Percentiles rank a stretch among this genome's conserved stretches.
phyloP scores from a whole-genome alignment of 2,113 vertebrate genomes.

The Scomber japonicus region DNA sequence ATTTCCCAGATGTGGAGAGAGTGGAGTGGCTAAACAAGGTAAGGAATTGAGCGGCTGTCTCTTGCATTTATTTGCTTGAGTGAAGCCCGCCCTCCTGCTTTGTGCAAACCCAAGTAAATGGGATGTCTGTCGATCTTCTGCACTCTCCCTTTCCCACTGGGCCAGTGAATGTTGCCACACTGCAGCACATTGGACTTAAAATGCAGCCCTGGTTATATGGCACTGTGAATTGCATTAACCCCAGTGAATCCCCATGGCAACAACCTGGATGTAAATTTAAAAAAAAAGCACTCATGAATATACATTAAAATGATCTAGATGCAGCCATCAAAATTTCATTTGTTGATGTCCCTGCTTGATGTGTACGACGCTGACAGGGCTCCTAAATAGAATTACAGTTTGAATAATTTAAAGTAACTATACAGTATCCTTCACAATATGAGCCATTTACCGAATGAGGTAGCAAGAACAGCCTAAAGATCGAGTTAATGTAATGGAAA shows the following conservation, averaged over 20 bases:
- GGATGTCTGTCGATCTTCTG: slow-evolving; percentile 19
- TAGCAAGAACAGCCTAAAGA: background rate
- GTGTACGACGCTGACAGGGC: slow-evolving; percentile 21
- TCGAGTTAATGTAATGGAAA: background rate
- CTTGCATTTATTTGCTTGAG: slow-evolving; percentile 18
- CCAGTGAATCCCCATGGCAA: slow-evolving; percentile 50
- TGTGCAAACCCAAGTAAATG: slow-evolving; percentile 15
- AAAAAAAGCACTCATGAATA: background rate
- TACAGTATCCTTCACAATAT: background rate
- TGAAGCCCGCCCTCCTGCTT: slow-evolving; percentile 34
- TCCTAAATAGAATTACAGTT: slow-evolving; percentile 12
- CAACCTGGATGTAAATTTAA: slow-evolving; percentile 36
- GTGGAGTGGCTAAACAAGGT: slow-evolving; percentile 99
- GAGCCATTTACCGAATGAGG: background rate
- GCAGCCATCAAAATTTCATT: slow-evolving; percentile 33
- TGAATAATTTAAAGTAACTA: slow-evolving; percentile 39
- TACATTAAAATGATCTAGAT: background rate
- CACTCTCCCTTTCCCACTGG: slow-evolving; percentile 14
- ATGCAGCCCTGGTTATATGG: slow-evolving; percentile 37
- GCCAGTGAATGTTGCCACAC: slow-evolving; percentile 13
- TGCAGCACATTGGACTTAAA: slow-evolving; percentile 50
- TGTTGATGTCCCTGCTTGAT: slow-evolving; percentile 2
- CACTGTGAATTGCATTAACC: slow-evolving; percentile 29
- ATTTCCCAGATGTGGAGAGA: slow-evolving; percentile 96
- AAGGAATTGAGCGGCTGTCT: slow-evolving; percentile 59